Conservation (phyloP, 2,113 vertebrate species). For the Perca schrenkii region DNA sequence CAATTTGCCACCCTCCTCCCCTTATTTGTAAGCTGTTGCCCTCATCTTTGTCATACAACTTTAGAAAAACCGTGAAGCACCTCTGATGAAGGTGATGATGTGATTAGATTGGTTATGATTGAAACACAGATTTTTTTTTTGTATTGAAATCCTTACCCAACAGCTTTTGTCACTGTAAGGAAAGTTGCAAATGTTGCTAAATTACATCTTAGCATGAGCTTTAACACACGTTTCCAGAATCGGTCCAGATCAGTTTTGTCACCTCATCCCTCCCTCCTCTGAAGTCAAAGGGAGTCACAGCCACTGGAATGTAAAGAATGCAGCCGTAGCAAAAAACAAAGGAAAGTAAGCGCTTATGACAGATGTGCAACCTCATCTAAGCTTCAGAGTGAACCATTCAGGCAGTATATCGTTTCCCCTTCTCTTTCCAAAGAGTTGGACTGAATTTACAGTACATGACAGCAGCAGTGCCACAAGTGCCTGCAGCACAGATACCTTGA, state of each 20-base stretch:
- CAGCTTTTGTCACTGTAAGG: too few species aligned
- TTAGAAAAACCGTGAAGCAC: not conserved
- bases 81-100: not conserved
- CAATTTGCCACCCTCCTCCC: not conserved
- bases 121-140: not conserved
- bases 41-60: too few species aligned
- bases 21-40: not conserved
- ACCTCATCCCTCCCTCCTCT: conserved; percentile 23
- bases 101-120: not conserved
- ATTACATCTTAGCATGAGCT: conserved; percentile 4
- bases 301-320: conserved; percentile 73
- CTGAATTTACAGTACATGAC: conserved; percentile 22
- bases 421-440: conserved; percentile 15
- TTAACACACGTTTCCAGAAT: not conserved
- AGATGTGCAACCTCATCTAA: conserved; percentile 65
- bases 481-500: conserved; percentile 25
- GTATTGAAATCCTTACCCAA: too few species aligned
- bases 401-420: conserved; percentile 18
- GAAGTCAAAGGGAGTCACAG: conserved; percentile 61
- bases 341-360: conserved; percentile 54
- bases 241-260: conserved; percentile 18
- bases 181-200: too few species aligned
- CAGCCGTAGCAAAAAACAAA: conserved; percentile 66
- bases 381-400: conserved; percentile 29
- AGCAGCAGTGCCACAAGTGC: conserved; percentile 26